These are phyloP conservation scores for Suillia variegata DNA, from an alignment of 2,888 invertebrate genomes.

Conservation along the genomic window DNA sequence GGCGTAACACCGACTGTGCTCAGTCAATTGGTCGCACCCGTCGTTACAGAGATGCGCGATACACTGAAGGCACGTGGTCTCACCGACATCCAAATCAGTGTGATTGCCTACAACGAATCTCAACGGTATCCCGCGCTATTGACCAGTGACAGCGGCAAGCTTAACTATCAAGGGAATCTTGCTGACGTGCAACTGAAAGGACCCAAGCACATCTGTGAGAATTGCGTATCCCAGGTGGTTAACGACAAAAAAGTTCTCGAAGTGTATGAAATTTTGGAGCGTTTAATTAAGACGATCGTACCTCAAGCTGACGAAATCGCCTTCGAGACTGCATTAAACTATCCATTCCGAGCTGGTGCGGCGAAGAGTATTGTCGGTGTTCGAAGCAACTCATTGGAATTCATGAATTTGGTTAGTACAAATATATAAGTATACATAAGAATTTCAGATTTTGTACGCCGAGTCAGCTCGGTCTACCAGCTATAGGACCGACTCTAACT, in stretches of 20 bases:
- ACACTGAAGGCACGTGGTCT: slow-evolving; percentile 52
- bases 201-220: slow-evolving; percentile 45
- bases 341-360: slow-evolving; percentile 79
- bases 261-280: slow-evolving; percentile 45
- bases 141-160: slow-evolving; percentile 64
- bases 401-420: slow-evolving; percentile 49
- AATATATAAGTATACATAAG: not conserved
- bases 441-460: too few relatives aligned
- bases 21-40: slow-evolving; percentile 54
- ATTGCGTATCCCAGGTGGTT: slow-evolving; percentile 40
- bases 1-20: slow-evolving; percentile 53
- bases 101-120: slow-evolving; percentile 67
- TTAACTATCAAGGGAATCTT: slow-evolving; percentile 64
- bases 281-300: slow-evolving; percentile 35
- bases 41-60: slow-evolving; percentile 49
- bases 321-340: slow-evolving; percentile 68
- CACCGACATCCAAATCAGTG: slow-evolving; percentile 66
- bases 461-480: too few relatives aligned
- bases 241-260: slow-evolving; percentile 41
- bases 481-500: too few relatives aligned
- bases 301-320: slow-evolving; percentile 66
- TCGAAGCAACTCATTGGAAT: slow-evolving; percentile 67
- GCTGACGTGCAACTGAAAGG: slow-evolving; percentile 50
- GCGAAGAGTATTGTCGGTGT: slow-evolving; percentile 75
- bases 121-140: slow-evolving; percentile 66